A percentile compares a stretch with the other conserved stretches of the same genome.
Conservation (phyloP, 2,797 vertebrate species). For the Glossophaga mutica region DNA sequence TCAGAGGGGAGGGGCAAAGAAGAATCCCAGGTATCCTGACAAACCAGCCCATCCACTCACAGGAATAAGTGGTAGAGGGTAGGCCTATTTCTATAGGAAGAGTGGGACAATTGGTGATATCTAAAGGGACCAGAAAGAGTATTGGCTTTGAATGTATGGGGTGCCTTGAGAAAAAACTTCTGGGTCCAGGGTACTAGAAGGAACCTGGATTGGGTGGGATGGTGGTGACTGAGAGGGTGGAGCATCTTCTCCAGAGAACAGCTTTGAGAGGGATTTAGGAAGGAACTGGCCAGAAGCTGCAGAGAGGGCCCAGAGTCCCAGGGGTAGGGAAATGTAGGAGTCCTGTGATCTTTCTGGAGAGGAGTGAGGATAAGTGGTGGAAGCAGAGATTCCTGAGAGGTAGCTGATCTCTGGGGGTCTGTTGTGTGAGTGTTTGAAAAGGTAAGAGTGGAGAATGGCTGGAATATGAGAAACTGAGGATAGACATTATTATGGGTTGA, state of each 20-base stretch:
- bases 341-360: not conserved
- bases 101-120: not conserved
- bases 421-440: not conserved
- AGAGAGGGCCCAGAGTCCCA: not conserved
- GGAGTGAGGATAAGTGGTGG: not conserved
- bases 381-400: not conserved
- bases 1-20: not conserved
- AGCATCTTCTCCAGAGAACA: not conserved
- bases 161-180: not conserved
- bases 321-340: not conserved
- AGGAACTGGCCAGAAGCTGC: not conserved
- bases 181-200: not conserved
- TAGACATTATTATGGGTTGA: not conserved
- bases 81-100: not conserved
- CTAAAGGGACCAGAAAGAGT: not conserved
- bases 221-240: not conserved
- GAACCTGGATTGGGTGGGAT: not conserved
- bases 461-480: not conserved
- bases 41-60: constrained; percentile 45
- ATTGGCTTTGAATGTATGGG: not conserved
- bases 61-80: not conserved
- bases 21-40: constrained; percentile 25
- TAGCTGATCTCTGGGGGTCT: not conserved
- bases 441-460: not conserved
- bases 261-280: not conserved